Base-by-base conservation (phyloP, 2,113 vertebrate genomes). In the Catagonus wagneri region DNA sequence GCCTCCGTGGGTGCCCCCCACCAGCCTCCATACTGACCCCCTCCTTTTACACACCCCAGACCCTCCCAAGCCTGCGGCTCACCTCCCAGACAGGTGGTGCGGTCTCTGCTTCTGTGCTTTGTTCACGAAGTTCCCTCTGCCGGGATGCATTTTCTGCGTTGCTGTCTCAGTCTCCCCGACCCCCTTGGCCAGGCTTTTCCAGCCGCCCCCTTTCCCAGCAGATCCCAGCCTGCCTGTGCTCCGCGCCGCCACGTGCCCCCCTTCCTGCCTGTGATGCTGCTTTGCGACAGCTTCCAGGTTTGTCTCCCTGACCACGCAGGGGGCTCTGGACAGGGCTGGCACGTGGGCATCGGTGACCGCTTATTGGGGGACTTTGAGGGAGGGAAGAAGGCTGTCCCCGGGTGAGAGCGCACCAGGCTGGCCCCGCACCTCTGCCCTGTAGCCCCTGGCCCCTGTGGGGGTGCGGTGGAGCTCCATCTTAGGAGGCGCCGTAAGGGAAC, bases 381-480 rank as follows among this genome's bases (percentile, higher is more conserved):
- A 17, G n/a, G 2, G 17, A 2, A 56, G 58, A 75, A 25, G 56
- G 17, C 44, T 22, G 50, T 60, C 22, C 50, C 2, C 14, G 52
- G 58, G 23, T 14, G 50, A 22, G 86, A 27, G 29, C 22, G 29
- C 50, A 39, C 44, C 15, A 34, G 27, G 61, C 60, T 27, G 22
- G 66, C n/a, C 39, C 16, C 4, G 0, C 10, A 6, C 16, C 13
- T 58, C 54, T 63, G 19, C 1, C 1, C 8, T 20, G 34, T 4
- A 23, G 22, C 27, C 78, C 6, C 66, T 52, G 66, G 65, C 39
- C 19, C 36, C 54, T n/a, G 66, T 14, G 54, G 56, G 15, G 2
- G 6, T n/a, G 20, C 65, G 44, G 6, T 83, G 89, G 65, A 50
- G 52, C 34, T 25, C 29, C 7, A 3, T n/a, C 76, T 72, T 56